Evolutionary conservation across 2,888 invertebrate species (phyloP).

Genomic region (Megastigmus dorsalis): DNA sequence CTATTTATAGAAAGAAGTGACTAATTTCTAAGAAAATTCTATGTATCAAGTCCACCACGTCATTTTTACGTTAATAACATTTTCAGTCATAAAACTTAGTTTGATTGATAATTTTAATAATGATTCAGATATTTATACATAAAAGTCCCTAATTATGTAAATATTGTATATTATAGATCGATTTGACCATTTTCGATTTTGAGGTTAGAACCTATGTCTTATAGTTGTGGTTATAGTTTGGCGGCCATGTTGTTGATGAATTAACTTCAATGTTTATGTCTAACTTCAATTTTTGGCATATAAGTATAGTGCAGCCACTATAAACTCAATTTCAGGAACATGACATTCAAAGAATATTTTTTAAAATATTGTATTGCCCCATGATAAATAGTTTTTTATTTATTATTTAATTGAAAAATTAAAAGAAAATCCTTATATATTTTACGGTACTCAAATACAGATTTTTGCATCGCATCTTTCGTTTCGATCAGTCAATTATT

Average conservation of each 20-base stretch:
- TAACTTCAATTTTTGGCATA: too few species aligned
- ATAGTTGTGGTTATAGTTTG: not conserved
- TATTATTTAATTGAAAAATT: too few species aligned
- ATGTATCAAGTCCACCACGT: not conserved
- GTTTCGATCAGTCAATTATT: too few species aligned
- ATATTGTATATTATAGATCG: not conserved
- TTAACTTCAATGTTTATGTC: constrained; percentile 6
- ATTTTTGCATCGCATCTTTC: too few species aligned
- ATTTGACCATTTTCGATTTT: constrained; percentile 25
- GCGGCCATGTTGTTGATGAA: constrained; percentile 47
- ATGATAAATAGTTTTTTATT: too few species aligned
- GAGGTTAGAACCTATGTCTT: constrained; percentile 35
- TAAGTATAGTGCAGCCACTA: too few species aligned
- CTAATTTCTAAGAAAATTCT: not conserved
- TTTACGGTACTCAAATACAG: too few species aligned
- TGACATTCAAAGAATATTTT: too few species aligned
- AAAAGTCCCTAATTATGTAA: not conserved
- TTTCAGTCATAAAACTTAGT: not conserved
- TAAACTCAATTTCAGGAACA: too few species aligned
- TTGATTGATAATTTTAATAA: not conserved
- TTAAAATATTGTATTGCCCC: too few species aligned
- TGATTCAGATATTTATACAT: not conserved
- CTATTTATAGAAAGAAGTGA: not conserved
- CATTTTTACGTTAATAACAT: not conserved
- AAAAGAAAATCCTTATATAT: too few species aligned